These are phyloP conservation scores for Petromus typicus DNA, from an alignment of 2,113 vertebrate species.

Conservation along the genomic window DNA sequence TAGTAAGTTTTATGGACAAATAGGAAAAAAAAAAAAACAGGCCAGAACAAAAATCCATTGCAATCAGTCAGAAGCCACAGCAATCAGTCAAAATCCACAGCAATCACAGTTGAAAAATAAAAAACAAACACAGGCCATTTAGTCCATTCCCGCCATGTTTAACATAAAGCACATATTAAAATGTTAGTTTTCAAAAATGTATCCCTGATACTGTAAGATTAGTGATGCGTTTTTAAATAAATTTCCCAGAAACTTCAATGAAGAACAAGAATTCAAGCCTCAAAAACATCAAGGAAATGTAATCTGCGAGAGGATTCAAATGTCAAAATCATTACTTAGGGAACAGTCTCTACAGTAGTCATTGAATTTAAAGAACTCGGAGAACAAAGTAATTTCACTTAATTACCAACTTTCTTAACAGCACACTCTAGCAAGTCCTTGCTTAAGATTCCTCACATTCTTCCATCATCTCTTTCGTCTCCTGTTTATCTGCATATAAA, in stretches of 20 bases:
- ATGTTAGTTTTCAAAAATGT: slow-evolving; percentile 26
- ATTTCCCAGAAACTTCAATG: slow-evolving; percentile 18
- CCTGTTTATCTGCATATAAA: slow-evolving; percentile 79
- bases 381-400: not conserved
- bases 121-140: slow-evolving; percentile 35
- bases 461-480: slow-evolving; percentile 58
- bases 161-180: not conserved
- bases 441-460: not conserved
- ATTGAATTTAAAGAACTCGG: slow-evolving; percentile 42
- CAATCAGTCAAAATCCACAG: not conserved
- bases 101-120: not conserved
- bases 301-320: slow-evolving; percentile 37
- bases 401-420: slow-evolving; percentile 48
- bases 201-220: not conserved
- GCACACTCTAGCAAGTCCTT: not conserved
- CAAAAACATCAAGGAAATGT: slow-evolving; percentile 55
- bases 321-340: slow-evolving; percentile 42
- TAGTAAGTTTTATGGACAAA: not conserved
- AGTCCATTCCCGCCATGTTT: not conserved
- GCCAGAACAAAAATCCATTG: not conserved
- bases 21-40: not conserved
- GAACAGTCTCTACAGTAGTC: not conserved
- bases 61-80: too few species aligned
- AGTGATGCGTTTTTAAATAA: slow-evolving; percentile 22
- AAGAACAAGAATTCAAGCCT: slow-evolving; percentile 21